Conservation (phyloP, 2,113 vertebrate genomes). For the Sebastes schlegelii region DNA sequence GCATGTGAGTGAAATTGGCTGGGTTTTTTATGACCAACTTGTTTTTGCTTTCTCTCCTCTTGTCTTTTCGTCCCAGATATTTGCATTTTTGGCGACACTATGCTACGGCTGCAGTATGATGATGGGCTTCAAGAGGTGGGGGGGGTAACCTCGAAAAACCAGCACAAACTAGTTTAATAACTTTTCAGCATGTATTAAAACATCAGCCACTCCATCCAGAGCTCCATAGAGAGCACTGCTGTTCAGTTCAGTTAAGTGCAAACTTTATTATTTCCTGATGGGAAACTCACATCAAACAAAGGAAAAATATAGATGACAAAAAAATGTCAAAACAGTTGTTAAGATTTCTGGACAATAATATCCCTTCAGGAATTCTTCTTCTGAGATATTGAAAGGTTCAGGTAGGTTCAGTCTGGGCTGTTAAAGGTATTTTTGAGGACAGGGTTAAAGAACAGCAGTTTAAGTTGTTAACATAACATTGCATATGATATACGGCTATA, state of each 20-base stretch:
- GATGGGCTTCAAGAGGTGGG: constrained; percentile 86
- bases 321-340: constrained; percentile 6
- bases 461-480: not conserved
- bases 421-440: not conserved
- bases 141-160: constrained; percentile 55
- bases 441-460: not conserved
- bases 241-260: not conserved
- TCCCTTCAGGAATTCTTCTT: not conserved
- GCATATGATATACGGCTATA: not conserved
- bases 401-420: not conserved
- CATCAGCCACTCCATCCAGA: not conserved
- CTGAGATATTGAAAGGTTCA: not conserved
- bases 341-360: not conserved
- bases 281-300: not conserved
- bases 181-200: constrained; percentile 2
- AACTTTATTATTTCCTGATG: constrained; percentile 1
- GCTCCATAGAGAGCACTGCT: not conserved
- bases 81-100: constrained; percentile 81
- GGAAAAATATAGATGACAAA: not conserved
- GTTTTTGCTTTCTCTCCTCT: not conserved
- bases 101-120: constrained; percentile 84
- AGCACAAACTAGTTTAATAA: constrained; percentile 24
- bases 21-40: not conserved
- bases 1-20: not conserved
- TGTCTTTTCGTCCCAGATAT: constrained; percentile 75